Evolutionary conservation across 2,113 vertebrate genomes (phyloP), one percentile per base, ranked within the genome.

Genomic region (Mesitornis unicolor): DNA sequence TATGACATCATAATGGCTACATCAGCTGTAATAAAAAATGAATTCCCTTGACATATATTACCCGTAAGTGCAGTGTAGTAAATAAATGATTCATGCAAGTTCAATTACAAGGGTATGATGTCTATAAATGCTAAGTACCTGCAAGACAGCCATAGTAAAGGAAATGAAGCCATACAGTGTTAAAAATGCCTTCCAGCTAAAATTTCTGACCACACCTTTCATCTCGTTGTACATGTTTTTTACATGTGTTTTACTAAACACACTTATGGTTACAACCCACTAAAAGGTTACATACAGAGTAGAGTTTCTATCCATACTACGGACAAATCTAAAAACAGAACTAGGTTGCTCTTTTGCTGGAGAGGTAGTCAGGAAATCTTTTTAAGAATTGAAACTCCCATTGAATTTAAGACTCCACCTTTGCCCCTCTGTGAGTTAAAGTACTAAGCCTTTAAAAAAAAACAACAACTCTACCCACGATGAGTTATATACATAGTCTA

Each of bases 81-180:
- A 97, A 97, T 97, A 97, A 96, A 96, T 97, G 94, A 96, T 93
- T 97, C 86, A 95, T 82, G 88, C 67, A 97, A 97, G 91, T 97
- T 97, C 94, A 96, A 84, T 93, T 96, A 94, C 65, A 95, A 97
- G 73, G 77, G 73, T 93, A 95, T 89, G 50, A 96, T 88, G 59
- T 85, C 75, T 95, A 93, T 95, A 96, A 97, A 94, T 93, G 76
- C 70, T 90, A 96, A 97, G 88, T 89, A 95, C 73, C 71, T 93
- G 91, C 33, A 97, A 90, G 95, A 89, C 20, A 91, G 91, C 77
- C 94, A 93, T 54, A 87, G 51, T 95, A 97, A 97, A 95, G 35
- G 93, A 96, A 95, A 95, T 79, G 84, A 96, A 96, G 38, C 75
- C 77, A 79, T 69, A 48, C n/a, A 96, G 65, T 42, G 81, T 47